These are phyloP conservation scores for Cherax destructor DNA, from an alignment of 1,140 invertebrate species.

Conservation along the genomic window DNA sequence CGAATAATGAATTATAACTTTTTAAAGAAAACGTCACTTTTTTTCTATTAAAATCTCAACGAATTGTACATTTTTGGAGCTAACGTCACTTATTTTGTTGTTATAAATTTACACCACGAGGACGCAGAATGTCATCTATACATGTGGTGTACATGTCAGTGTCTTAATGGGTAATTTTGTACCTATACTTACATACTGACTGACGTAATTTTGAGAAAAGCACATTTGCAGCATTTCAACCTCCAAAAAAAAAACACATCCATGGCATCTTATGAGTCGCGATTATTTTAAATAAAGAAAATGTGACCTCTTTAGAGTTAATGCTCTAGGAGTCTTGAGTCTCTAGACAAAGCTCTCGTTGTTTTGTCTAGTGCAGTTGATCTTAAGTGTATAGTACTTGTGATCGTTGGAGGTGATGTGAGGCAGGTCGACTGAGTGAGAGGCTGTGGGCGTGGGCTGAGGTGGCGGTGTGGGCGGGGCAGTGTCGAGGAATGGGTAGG, in stretches of 20 bases:
- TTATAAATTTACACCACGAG: too few relatives aligned
- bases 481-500: neutral
- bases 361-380: constrained; percentile 33
- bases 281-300: neutral
- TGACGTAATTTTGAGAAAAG: too few relatives aligned
- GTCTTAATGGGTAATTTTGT: too few relatives aligned
- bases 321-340: neutral
- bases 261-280: neutral
- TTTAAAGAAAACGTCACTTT: too few relatives aligned
- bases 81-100: too few relatives aligned
- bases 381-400: constrained; percentile 44
- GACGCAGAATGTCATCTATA: too few relatives aligned
- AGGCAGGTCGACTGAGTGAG: constrained; percentile 33
- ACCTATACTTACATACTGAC: too few relatives aligned
- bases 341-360: constrained; percentile 42
- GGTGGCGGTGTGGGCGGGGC: neutral
- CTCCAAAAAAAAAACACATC: neutral
- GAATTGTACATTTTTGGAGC: too few relatives aligned
- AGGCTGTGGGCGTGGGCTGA: neutral
- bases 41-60: too few relatives aligned
- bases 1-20: too few relatives aligned
- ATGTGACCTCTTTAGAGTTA: neutral
- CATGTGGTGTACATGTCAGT: too few relatives aligned
- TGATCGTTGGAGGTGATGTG: constrained; percentile 22
- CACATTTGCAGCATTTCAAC: too few relatives aligned